Evolutionary conservation across 2,797 vertebrate species (phyloP), one percentile per base, ranked within the genome.

Genomic region (Accipiter badius): DNA sequence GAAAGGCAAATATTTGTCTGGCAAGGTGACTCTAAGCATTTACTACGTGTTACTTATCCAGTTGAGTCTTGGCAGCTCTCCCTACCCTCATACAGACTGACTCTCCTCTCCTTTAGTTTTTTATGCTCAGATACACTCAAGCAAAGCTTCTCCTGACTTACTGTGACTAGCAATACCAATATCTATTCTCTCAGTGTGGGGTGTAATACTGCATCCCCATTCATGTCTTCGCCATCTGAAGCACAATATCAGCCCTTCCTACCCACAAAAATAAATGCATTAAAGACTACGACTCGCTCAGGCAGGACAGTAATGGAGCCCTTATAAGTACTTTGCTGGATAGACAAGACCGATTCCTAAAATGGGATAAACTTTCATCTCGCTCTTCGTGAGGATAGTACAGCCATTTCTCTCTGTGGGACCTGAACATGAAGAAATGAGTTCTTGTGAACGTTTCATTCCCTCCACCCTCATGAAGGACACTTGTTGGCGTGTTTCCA

Each of bases 1-100:
- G 88, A 97, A 96, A 97, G 83, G 85, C 94, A 95, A 95, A 92
- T 93, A 94, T 96, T 97, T 96, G 91, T 92, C 95, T 97, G 96
- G 96, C 92, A 96, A 94, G 91, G 94, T 96, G 95, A 97, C 87
- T 95, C 89, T 50, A n/a, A 95, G 93, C 88, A 89, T 97, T 96
- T 97, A 97, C 93, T 97, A 93, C 3, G 21, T 94, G 95, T 97
- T 95, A 86, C 94, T 94, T 96, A 93, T 79, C 80, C 97, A 97
- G 93, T 81, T 72, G 97, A 96, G 91, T 63, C 92, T 94, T 97
- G 97, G 97, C 96, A 97, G 92, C 62, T 66, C 96, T 93, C 93
- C 80, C 93, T 76, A 31, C 65, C 84, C 87, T 94, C 33, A 33
- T 28, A 29, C 67, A 82, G 87, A n/a, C 84, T 21, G 35, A 81